Percentiles rank a stretch among this genome's conserved stretches.
Conservation (phyloP, 2,888 invertebrate genomes). For the Drosophila mimica region DNA sequence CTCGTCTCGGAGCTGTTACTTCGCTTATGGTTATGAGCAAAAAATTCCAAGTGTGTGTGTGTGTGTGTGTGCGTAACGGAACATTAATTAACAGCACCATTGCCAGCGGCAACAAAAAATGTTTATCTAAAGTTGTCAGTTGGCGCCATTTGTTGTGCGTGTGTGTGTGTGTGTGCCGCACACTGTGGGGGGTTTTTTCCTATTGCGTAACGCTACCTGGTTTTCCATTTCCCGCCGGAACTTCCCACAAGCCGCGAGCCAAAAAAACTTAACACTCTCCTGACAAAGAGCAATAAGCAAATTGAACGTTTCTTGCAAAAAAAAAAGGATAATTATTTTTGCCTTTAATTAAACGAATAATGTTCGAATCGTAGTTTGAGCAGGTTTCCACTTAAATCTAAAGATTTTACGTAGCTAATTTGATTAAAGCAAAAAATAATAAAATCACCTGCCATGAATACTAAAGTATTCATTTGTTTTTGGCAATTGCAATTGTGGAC, state of each 20-base stretch:
- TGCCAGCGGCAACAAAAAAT: constrained; percentile 47
- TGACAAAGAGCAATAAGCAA: not conserved
- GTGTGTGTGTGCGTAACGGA: constrained; percentile 41
- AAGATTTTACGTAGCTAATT: not conserved
- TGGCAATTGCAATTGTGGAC: accelerated
- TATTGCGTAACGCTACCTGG: constrained; percentile 46
- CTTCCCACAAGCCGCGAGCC: not conserved
- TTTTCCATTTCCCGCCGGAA: constrained; percentile 38
- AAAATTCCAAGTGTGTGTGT: not conserved
- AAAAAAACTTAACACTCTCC: constrained; percentile 25
- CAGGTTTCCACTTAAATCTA: not conserved
- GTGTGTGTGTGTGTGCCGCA: constrained; percentile 2
- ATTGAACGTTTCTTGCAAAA: constrained; percentile 15
- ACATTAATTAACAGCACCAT: constrained; percentile 69
- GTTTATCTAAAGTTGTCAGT: constrained; percentile 67
- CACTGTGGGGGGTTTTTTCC: constrained; percentile 1
- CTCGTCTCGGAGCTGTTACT: constrained; percentile 5
- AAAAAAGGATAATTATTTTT: not conserved
- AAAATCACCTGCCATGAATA: not conserved
- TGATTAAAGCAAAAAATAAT: not conserved
- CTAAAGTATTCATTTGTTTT: not conserved
- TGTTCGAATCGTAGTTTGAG: not conserved
- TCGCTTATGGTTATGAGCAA: constrained; percentile 25
- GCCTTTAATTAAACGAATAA: not conserved
- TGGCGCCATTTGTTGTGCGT: constrained; percentile 44